Base-by-base conservation (phyloP, 2,113 vertebrate species). In the Protobothrops mucrosquamatus region DNA sequence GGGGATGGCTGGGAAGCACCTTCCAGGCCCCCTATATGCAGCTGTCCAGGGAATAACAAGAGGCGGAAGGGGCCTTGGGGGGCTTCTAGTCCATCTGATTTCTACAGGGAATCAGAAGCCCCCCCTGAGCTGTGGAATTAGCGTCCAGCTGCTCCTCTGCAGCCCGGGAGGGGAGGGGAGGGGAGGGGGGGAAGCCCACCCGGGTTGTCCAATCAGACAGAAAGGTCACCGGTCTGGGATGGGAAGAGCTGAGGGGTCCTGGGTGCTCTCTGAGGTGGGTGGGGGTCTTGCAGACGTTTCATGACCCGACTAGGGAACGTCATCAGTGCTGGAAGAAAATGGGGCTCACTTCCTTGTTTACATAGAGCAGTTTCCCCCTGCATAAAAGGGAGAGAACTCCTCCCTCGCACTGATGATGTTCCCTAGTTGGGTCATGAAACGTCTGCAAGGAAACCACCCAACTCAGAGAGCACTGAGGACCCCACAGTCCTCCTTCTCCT, bases 151-250 rank as follows among this genome's bases (percentile, higher is more conserved):
- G 69, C 34, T 39, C n/a, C 69, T 81, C 34, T 3, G 18, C 3
- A 0, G 74, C 74, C 18, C 74, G 22, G 74, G 74, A 9, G 74
- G 74, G 34, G 74, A 1, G 18, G 15, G 69, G 69, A 6, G 4
- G 20, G 4, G 5, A 34, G 69, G 69, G 20, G 4, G 20, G 4
- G 5, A 34, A 7, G n/a, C 64, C n/a, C n/a, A 74, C n/a, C 14
- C n/a, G 1, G 0, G 2, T 74, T 3, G 69, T 6, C 69, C 15
- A 0, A 20, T 74, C 15, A 2, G 18, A 39, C 34, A 3, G 3
- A 43, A 39, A 43, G 6, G 2, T 18, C 34, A 1, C 34, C 2
- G 6, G 34, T 7, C 6, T 1, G 10, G 85, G 46, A 6, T 6
- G 85, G 4, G 22, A 51, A 14, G 85, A 26, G 85, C 46, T 11